Base-by-base conservation (phyloP, 2,113 vertebrate species). In the Silurus glanis region DNA sequence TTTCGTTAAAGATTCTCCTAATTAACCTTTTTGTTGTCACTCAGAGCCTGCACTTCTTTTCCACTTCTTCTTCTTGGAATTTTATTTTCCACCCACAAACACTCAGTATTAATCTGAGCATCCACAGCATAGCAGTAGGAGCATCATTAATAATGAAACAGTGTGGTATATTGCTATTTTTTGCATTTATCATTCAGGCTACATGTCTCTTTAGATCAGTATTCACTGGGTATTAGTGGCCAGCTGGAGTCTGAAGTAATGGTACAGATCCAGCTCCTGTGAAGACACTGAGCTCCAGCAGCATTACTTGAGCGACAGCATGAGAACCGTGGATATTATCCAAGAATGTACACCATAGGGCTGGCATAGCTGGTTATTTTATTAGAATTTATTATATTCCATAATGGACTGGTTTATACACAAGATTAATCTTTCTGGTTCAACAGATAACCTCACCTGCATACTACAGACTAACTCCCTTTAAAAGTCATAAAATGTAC, bases 141-240 rank as follows among this genome's bases (percentile, higher is more conserved):
- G 66, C 45, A 53, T 83, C 62, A 59, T 76, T 64, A 28, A 9
- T 71, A 71, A 59, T 66, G 79, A 83, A 84, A 82, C 76, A 69
- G 28, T 17, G 45, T 23, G 59, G 19, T 64, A 62, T 83, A 83
- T 58, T 53, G 69, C 45, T 37, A 76, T 76, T 80, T 37, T 76
- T 84, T 51, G n/a, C 49, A 87, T 67, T 79, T 28, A 79, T 47
- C 64, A 47, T 83, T 84, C 80, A 84, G 66, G 47, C 64, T 19
- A 49, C 51, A 78, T 71, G 75, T 76, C 76, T 56, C 17, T 71
- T 49, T 56, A 66, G 8, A 81, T 53, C 64, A 84, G 45, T n/a
- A 62, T 79, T 84, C 47, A 53, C 55, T 81, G 56, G 72, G 82
- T 56, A 74, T 87, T 66, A 14, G 66, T 84, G 59, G 82, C 25